Base-by-base conservation (phyloP, 2,888 invertebrate species). In the Branchipolynoe longqiensis region DNA sequence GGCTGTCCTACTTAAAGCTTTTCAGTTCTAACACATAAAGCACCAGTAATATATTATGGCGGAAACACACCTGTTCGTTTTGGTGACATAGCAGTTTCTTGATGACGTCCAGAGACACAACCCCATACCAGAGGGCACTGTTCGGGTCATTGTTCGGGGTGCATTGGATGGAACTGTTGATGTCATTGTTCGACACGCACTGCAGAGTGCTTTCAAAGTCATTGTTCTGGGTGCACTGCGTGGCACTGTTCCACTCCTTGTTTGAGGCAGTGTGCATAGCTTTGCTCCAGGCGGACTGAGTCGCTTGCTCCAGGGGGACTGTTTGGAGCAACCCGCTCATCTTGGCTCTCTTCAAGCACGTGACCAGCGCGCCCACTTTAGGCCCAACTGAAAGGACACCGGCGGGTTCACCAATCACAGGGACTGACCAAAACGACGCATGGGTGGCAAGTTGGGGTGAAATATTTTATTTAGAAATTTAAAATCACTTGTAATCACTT, bases 11-110 rank as follows among this genome's bases (percentile, higher is more conserved):
- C n/a, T n/a, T n/a, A n/a, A n/a, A n/a, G n/a, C n/a, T n/a, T n/a
- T n/a, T n/a, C n/a, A n/a, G n/a, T n/a, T n/a, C n/a, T n/a, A n/a
- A n/a, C n/a, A n/a, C n/a, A n/a, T n/a, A n/a, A n/a, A n/a, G n/a
- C n/a, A n/a, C n/a, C n/a, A n/a, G n/a, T n/a, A n/a, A n/a, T n/a
- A n/a, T n/a, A n/a, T n/a, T n/a, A n/a, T n/a, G n/a, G n/a, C n/a
- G n/a, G n/a, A 48, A 18, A 48, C 48, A 8, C 22, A 85, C 85
- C 85, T 85, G 85, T 84, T 96, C 95, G 78, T 94, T 94, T 3
- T 94, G 94, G 90, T 95, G 95, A 0, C 95, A 94, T 40, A 96
- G 95, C 2, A 96, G 96, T 82, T 92, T 89, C 86, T 95, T 92
- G 78, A 97, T 92, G 36, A 94, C 92, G 3, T 94, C 91, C 85